Evolutionary conservation across 2,797 vertebrate genomes (phyloP), one percentile per base, ranked within the genome.

Genomic region (Cichlasoma orientale): DNA sequence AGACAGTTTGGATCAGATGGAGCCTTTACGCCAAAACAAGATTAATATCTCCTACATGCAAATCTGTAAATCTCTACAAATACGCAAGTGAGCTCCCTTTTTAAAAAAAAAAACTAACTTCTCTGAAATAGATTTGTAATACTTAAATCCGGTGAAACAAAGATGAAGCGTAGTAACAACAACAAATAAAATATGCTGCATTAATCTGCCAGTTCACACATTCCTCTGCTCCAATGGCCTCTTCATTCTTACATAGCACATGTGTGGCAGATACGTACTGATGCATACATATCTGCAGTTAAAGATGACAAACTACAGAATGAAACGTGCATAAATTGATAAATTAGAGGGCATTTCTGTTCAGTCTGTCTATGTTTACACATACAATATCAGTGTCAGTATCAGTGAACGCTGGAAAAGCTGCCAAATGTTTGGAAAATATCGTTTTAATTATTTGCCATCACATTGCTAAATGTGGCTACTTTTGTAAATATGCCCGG

Each of bases 51-150:
- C 16, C 2, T 1, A 27, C 7, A 47, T 57, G 36, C 18, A 16
- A 69, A 81, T 75, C 14, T 77, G 77, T 74, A 72, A 59, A 80
- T 84, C 50, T 79, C 70, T 75, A 81, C 12, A 80, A 74, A 84
- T 19, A 21, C 74, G 9, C 1, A 53, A 71, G 74, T 61, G 5
- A 19, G n/a, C 38, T 27, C 1, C 13, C 27, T 70, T 63, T 27
- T 55, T 27, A 44, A 44, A 47, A 47, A 44, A n/a, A 38, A 68
- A 7, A 47, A 31, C n/a, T 10, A 55, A 50, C 11, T 21, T 38
- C 52, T 75, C 33, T 55, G 44, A 14, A 59, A 23, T 2, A 0
- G 36, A 41, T 72, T 18, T 71, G 2, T 5, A 12, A 71, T 9
- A 38, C 25, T 59, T 50, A 8, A 50, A 68, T 68, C 63, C 52